A percentile compares a stretch with the other conserved stretches of the same genome.
Evolutionary conservation across 2,888 invertebrate species (phyloP).

Genomic region (Cephus pygmeus): DNA sequence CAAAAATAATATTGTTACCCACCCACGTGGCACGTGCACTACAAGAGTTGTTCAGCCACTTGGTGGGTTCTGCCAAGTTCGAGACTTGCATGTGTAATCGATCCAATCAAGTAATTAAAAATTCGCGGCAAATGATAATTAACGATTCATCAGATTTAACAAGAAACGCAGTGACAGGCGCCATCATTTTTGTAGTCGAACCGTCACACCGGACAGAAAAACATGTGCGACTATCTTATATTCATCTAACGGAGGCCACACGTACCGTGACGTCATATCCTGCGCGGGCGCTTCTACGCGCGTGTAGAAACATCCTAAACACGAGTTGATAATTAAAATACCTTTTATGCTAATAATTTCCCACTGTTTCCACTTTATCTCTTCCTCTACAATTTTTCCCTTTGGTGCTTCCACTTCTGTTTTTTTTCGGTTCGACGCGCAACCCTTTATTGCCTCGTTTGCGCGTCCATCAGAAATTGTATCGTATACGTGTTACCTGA

Average conservation of each 20-base stretch:
- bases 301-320: conserved; percentile 34
- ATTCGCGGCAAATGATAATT: conserved; percentile 13
- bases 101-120: not conserved
- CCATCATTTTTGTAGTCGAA: not conserved
- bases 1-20: not conserved
- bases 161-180: conserved; percentile 9
- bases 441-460: not conserved
- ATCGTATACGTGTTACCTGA: not conserved
- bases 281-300: conserved; percentile 33
- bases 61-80: not conserved
- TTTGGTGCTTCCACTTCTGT: not conserved
- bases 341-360: conserved; percentile 32
- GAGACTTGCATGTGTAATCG: not conserved
- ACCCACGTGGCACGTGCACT: not conserved
- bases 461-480: not conserved
- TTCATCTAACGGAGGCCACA: conserved; percentile 27
- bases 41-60: not conserved
- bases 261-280: conserved; percentile 38
- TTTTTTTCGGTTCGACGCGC: not conserved
- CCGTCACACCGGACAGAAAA: conserved; percentile 3
- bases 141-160: conserved; percentile 15
- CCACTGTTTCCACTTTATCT: not conserved
- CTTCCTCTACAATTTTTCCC: not conserved
- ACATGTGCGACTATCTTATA: conserved; percentile 11
- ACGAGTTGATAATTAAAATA: conserved; percentile 36